Evolutionary conservation across 2,797 vertebrate genomes (phyloP).

Genomic region (Gastrophryne carolinensis): DNA sequence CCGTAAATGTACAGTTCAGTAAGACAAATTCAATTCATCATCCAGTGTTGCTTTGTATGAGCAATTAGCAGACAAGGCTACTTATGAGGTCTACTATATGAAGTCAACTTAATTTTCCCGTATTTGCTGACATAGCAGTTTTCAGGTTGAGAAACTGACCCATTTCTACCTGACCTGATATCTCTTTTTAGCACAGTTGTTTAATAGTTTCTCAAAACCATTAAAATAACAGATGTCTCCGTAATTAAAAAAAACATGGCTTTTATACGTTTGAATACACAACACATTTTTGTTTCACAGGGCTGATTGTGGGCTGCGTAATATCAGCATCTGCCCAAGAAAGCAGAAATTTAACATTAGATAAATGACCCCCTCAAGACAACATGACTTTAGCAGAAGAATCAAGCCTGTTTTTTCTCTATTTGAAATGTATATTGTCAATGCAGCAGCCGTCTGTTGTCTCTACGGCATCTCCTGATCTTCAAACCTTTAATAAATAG

Average conservation of each 20-base stretch:
- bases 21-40: no score
- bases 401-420: no score
- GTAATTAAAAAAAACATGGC: not conserved
- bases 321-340: not conserved
- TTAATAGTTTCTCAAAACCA: not conserved
- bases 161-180: not conserved
- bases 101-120: not conserved
- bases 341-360: not conserved
- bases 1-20: no score
- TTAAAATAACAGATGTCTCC: slow-evolving; percentile 1
- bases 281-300: not conserved
- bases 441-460: not conserved
- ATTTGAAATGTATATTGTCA: not conserved
- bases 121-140: not conserved
- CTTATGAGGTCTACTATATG: not conserved
- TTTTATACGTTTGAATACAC: not conserved
- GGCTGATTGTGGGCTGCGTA: not conserved
- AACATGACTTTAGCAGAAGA: not conserved
- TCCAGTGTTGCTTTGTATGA: not conserved
- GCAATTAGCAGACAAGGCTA: not conserved
- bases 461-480: not conserved
- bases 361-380: not conserved
- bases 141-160: not conserved
- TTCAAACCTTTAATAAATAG: no score
- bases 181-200: not conserved